Percentiles rank a stretch among this genome's conserved stretches.
Evolutionary conservation across 92 coral and sea anemone genomes (phyloP).

Genomic region (Blastomussa wellsi): DNA sequence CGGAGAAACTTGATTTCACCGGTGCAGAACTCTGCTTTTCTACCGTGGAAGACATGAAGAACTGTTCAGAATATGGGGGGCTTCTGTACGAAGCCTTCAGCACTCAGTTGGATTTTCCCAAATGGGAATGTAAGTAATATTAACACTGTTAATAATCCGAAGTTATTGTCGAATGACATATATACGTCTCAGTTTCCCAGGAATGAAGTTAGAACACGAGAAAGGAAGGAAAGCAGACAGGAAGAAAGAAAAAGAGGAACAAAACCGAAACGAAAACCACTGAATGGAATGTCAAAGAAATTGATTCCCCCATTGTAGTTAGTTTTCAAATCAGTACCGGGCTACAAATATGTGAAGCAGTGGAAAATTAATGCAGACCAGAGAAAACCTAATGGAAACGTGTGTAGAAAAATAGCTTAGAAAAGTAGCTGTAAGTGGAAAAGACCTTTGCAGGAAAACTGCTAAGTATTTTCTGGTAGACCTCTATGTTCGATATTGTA

Average conservation of each 20-base stretch:
- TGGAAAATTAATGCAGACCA: neutral
- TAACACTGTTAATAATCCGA: neutral
- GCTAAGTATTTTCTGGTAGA: no score
- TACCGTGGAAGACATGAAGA: constrained; percentile 51
- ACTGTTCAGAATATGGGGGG: constrained; percentile 57
- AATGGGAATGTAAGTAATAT: constrained; percentile 27
- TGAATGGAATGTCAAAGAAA: neutral
- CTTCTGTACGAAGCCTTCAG: constrained; percentile 52
- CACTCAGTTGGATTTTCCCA: constrained; percentile 33
- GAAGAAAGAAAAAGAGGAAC: neutral
- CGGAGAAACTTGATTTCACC: constrained; percentile 35
- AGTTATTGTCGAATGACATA: neutral
- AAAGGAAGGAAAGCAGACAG: no score
- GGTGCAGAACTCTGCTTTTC: constrained; percentile 56
- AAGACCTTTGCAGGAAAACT: neutral
- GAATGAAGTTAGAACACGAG: neutral
- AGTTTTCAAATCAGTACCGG: no score
- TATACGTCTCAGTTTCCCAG: neutral
- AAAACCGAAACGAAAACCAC: neutral
- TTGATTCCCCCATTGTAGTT: neutral
- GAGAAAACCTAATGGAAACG: neutral
- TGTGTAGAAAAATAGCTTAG: neutral
- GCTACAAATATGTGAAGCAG: no score
- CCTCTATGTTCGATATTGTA: no score
- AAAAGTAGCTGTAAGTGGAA: no score